Base-by-base conservation (phyloP, 2,888 invertebrate species). In the Acanthosepion lycidas region DNA sequence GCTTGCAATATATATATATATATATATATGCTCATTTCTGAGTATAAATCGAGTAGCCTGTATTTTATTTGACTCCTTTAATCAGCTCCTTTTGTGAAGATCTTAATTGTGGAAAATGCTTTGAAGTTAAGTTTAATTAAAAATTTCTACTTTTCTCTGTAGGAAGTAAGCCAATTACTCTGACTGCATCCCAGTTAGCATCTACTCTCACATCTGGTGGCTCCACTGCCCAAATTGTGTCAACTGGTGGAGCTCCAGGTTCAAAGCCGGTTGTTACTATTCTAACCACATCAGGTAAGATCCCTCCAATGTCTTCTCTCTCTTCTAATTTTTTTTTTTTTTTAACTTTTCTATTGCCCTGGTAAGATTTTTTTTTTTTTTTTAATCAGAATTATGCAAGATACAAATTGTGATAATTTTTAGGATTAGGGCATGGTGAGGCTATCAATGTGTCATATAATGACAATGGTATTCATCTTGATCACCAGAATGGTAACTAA, bases 241-340 rank as follows among this genome's bases (percentile, higher is more conserved):
- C 96, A n/a, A 95, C 95, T 42, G 95, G 94, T 23, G 95, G 94
- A 26, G 94, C 96, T 28, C 95, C 96, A 51, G 95, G 95, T 51
- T 95, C 95, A 53, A 96, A 96, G 95, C 96, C 96, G 92, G 96
- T 96, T 94, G 96, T 96, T 94, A 96, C 96, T 94, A 96, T 96
- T 55, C 96, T 96, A 8, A 95, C 96, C 18, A 95, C 96, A 94
- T 96, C 96, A 95, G 96, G 96, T 96, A 95, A 94, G 95, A 94
- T 42, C 93, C 18, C 12, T 49, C 48, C 12, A 18, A 26, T 26
- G 9, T 48, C 15, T n/a, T 42, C 42, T 42, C 42, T 42, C 42
- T 42, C 42, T 42, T 42, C 42, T 42, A 33, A 33, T 33, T 42
- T 42, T 42, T 42, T 42, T 42, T 3, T 92, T 49, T 92, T 9